phyloP scores from a whole-genome alignment of 2,797 vertebrate species.

The Sebastes minor region DNA sequence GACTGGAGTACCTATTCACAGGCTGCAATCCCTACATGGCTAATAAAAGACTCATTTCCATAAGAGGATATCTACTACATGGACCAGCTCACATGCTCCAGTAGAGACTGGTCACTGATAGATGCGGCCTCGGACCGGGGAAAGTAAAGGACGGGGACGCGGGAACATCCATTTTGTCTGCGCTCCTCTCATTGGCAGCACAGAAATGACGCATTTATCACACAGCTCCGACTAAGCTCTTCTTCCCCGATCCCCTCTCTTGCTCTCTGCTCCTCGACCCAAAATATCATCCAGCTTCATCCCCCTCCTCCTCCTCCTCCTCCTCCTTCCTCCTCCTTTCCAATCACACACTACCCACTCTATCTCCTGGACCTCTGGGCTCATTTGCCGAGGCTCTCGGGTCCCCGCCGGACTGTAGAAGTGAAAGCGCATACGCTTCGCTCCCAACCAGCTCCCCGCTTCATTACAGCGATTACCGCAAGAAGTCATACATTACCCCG shows the following conservation, averaged over 20 bases:
- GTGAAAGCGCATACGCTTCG: neutral
- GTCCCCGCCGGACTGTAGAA: conserved; percentile 11
- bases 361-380: conserved; percentile 40
- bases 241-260: neutral
- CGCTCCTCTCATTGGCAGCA: conserved; percentile 49
- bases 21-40: neutral
- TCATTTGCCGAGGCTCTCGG: conserved; percentile 51
- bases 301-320: neutral
- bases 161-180: conserved; percentile 49
- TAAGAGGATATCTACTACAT: neutral
- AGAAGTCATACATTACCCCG: conserved; percentile 55
- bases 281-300: conserved; percentile 39
- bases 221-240: conserved; percentile 24
- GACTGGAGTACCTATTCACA: neutral
- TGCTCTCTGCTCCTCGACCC: conserved; percentile 28
- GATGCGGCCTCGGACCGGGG: conserved; percentile 16
- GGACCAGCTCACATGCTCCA: neutral
- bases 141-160: conserved; percentile 33
- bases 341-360: conserved; percentile 18
- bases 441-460: conserved; percentile 24
- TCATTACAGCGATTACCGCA: conserved; percentile 57
- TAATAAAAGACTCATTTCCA: neutral
- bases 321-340: neutral
- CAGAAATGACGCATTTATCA: conserved; percentile 50
- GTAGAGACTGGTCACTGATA: conserved; percentile 9